Evolutionary conservation across 2,888 invertebrate genomes (phyloP), one percentile per base, ranked within the genome.

Genomic region (Lymantria dispar): DNA sequence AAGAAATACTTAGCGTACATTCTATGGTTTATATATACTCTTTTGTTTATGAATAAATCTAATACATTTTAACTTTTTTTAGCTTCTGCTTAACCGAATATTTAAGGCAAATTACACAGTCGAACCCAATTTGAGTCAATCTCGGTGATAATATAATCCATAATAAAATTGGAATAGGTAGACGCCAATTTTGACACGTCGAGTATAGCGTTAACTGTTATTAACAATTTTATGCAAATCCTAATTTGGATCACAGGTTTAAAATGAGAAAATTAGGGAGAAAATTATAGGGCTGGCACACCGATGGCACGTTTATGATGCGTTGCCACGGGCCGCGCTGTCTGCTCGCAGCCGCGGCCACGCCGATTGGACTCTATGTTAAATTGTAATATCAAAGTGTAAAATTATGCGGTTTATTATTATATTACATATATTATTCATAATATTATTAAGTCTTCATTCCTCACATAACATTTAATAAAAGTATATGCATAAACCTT

Each of bases 141-240:
- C 64, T 67, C 67, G 64, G 73, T 75, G 82, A 74, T 78, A 81
- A 78, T 78, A 71, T 64, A 70, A 69, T 69, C 72, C 64, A 65
- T 69, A 74, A 76, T 72, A 75, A 77, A 76, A 75, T 68, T 74
- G 64, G 70, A 74, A 80, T 77, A 75, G 76, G 76, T 73, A 79
- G 74, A 75, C 63, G 72, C 74, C 75, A 80, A 83, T 85, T 83
- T 83, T 84, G 74, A 86, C 84, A 83, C 84, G 75, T 83, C 72
- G 78, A 77, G 82, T 77, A 78, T 78, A 76, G 75, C 80, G 78
- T 80, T 81, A 81, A 78, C 81, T 81, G 81, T 78, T 81, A 85
- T 87, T 85, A 87, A 79, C 83, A 83, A 85, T 85, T 87, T 86
- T 86, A 87, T 88, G 87, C 87, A 87, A 87, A 87, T 87, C 82